Base-by-base conservation (phyloP, 2,113 vertebrate genomes). In the Colius striatus region DNA sequence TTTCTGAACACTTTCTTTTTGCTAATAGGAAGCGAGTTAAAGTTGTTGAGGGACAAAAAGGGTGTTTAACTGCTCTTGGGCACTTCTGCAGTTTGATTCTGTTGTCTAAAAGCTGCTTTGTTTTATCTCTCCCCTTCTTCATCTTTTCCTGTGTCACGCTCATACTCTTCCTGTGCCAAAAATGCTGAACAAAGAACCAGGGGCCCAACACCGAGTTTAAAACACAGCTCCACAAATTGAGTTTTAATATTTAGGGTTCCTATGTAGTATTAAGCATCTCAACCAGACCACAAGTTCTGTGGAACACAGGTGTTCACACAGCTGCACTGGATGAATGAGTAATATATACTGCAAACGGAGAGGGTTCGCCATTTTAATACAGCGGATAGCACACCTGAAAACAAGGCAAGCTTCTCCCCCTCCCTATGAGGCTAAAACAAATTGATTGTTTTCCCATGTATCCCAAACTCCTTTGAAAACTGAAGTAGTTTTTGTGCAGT, bases 311-410 rank as follows among this genome's bases (percentile, higher is more conserved):
- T 32, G 50, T 57, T 41, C 38, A 34, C 12, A 1, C 22, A 48
- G n/a, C 18, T 74, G 27, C 38, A 8, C 43, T 47, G 62, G 72
- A 32, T 16, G 22, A 80, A 38, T 21, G 15, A 14, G 16, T 47
- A 30, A 57, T 14, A 16, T 2, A 14, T 6, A 11, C 34, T 12
- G 5, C 26, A 32, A 76, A n/a, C 6, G 5, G 1, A 0, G 8
- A 47, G 25, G 3, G 11, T 48, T 81, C 51, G 32, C 38, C 34
- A 3, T 13, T 51, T 53, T 57, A 72, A 73, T 29, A 65, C 16
- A 19, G 16, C n/a, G 48, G 61, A 30, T 1, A 5, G 16, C 32
- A 32, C 23, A 68, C 41, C 47, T 54, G 51, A 50, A 80, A 36
- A 79, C 48, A 0, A 0, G 25, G 19, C 9, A 19, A 45, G 10